These are phyloP conservation scores for Ispidina picta DNA, from an alignment of 2,797 vertebrate species.

Conservation along the genomic window DNA sequence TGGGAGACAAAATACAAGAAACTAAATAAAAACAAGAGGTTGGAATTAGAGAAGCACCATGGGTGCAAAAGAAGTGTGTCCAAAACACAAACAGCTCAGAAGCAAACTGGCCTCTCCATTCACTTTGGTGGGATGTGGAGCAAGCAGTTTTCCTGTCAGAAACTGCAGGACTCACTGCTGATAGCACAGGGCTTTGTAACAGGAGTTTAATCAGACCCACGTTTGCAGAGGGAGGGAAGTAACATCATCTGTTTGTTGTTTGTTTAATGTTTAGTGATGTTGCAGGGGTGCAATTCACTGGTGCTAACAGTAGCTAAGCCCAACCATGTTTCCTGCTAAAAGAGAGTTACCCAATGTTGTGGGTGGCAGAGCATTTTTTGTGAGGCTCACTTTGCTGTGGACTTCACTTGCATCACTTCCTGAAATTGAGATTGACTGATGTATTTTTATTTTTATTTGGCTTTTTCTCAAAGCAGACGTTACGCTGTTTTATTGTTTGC, in stretches of 20 bases:
- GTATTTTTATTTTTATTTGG: not conserved
- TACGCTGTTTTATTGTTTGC: not conserved
- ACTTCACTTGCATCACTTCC: conserved; percentile 49
- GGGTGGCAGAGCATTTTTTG: conserved; percentile 36
- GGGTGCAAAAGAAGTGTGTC: not conserved
- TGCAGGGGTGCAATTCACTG: not conserved
- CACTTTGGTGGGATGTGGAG: not conserved
- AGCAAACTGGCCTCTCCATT: not conserved
- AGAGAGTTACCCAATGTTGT: conserved; percentile 51
- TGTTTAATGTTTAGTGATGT: not conserved
- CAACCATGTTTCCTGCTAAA: not conserved
- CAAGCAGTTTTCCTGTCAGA: not conserved
- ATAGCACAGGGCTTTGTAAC: not conserved
- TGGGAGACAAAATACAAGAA: not conserved
- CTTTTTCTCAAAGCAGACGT: not conserved
- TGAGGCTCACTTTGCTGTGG: not conserved
- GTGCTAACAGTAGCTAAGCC: not conserved
- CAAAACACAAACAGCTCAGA: not conserved
- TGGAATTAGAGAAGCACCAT: not conserved
- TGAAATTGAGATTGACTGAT: conserved; percentile 26
- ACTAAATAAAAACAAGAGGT: not conserved
- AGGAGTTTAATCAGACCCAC: not conserved
- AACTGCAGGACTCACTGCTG: not conserved
- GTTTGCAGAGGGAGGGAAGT: not conserved
- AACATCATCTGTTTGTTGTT: not conserved